Evolutionary conservation across 2,113 vertebrate genomes (phyloP).

Genomic region (Nycticorax nycticorax): DNA sequence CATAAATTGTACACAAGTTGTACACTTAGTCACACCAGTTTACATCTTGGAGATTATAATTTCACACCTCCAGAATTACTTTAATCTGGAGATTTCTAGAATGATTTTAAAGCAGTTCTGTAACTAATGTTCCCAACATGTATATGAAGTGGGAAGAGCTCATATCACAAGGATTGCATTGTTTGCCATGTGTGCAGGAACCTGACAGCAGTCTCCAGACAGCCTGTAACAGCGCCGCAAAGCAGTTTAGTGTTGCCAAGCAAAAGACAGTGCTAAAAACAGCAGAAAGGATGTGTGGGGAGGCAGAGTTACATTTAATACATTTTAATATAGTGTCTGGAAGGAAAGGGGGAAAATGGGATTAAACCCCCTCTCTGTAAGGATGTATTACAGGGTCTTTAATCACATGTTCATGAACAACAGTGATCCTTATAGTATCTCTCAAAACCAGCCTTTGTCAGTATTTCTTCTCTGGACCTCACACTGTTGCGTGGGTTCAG

Average conservation of each 20-base stretch:
- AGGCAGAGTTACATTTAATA: background rate
- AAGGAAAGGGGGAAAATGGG: background rate
- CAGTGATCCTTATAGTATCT: background rate
- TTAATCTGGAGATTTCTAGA: background rate
- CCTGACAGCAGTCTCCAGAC: background rate
- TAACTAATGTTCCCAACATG: background rate
- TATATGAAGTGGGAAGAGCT: background rate
- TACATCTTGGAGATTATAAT: background rate
- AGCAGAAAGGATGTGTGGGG: background rate
- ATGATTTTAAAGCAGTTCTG: background rate
- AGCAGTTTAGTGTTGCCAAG: background rate
- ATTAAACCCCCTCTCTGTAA: background rate
- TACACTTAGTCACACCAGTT: background rate
- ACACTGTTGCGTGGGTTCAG: background rate
- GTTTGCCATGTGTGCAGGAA: background rate
- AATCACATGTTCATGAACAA: background rate
- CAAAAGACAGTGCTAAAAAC: background rate
- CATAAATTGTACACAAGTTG: fast-evolving
- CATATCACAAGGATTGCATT: fast-evolving
- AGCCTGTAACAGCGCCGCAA: background rate
- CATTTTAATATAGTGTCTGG: background rate
- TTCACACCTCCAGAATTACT: background rate
- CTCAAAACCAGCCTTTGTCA: background rate
- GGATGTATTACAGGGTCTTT: background rate
- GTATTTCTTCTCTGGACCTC: background rate